Evolutionary conservation across 2,797 vertebrate genomes (phyloP).

Genomic region (Oreortyx pictus): DNA sequence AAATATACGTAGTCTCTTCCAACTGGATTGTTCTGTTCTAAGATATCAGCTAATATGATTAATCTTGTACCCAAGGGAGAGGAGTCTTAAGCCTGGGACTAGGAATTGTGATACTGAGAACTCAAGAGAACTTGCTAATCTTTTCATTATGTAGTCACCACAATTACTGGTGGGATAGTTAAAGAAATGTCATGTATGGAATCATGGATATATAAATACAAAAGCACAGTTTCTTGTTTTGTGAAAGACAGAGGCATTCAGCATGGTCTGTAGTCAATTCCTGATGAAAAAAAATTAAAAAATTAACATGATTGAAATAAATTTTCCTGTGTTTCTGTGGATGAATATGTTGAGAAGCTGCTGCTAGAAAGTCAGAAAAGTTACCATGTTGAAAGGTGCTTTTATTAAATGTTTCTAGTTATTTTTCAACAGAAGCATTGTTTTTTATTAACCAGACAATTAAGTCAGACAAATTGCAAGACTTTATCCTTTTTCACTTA

Average conservation of each 20-base stretch:
- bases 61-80: neutral
- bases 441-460: neutral
- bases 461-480: neutral
- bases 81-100: neutral
- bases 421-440: neutral
- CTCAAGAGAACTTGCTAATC: neutral
- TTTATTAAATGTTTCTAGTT: neutral
- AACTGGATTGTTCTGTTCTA: neutral
- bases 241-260: neutral
- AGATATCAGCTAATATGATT: neutral
- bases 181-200: fast-evolving
- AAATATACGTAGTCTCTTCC: neutral
- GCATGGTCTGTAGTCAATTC: neutral
- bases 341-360: neutral
- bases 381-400: neutral
- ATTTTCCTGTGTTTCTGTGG: neutral
- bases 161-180: neutral
- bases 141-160: neutral
- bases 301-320: neutral
- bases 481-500: neutral
- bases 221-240: neutral
- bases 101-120: neutral
- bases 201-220: neutral
- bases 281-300: neutral
- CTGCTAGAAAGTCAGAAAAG: neutral